These are phyloP conservation scores for Alectura lathami DNA, from an alignment of 2,113 vertebrate genomes.

Conservation along the genomic window DNA sequence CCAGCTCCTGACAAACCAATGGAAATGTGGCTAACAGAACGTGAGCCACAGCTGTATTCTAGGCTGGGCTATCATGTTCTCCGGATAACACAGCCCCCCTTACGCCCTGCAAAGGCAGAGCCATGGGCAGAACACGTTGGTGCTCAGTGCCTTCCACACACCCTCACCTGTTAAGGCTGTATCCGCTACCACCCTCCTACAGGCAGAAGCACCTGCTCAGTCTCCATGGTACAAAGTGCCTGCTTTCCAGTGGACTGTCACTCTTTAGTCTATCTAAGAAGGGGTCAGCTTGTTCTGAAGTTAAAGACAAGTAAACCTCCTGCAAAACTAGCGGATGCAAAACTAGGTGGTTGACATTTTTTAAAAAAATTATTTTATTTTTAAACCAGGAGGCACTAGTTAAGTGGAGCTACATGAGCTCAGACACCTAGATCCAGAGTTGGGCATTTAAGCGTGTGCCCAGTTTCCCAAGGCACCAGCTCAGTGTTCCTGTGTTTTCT, in stretches of 20 bases:
- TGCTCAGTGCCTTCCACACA: background rate
- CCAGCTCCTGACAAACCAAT: background rate
- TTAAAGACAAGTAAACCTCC: background rate
- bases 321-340: background rate
- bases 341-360: background rate
- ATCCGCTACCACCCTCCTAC: background rate
- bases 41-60: background rate
- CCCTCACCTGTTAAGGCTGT: background rate
- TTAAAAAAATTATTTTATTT: background rate
- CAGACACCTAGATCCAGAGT: background rate
- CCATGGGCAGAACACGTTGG: background rate
- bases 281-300: background rate
- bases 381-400: background rate
- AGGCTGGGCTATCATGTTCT: background rate
- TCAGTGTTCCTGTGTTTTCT: background rate
- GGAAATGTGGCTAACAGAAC: background rate
- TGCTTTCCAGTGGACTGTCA: background rate
- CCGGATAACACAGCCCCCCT: background rate
- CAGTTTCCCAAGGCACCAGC: background rate
- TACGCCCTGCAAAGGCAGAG: background rate
- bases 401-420: background rate
- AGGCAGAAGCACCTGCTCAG: background rate
- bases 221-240: background rate
- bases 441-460: background rate
- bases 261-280: background rate